Evolutionary conservation across 2,797 vertebrate species (phyloP), one percentile per base, ranked within the genome.

Genomic region (Micromesistius poutassou): DNA sequence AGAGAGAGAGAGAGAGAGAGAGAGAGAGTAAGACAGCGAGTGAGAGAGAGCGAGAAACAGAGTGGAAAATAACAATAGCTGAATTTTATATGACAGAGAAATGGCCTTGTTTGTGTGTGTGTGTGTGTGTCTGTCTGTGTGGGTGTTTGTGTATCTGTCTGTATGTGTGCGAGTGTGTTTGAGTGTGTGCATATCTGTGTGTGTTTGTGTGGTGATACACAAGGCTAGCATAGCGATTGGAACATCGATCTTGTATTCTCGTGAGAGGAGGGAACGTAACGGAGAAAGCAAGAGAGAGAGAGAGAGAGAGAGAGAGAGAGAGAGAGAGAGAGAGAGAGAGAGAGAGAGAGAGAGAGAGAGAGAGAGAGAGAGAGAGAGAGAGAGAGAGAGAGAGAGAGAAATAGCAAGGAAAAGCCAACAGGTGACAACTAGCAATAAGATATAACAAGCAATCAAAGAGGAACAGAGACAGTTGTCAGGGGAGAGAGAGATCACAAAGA

Each of bases 61-160:
- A 88, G 62, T 1, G 62, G 86, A 90, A 84, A 88, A 81, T 87
- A 88, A 90, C 90, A 91, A 90, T 91, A 86, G 89, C 88, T 79
- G 85, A 84, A 84, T 89, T 87, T 89, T 87, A 88, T 85, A 89
- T 71, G 84, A 89, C 55, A n/a, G 82, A 74, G 83, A 91, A 90
- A 90, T 80, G 42, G 78, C 0, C 31, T 30, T 71, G 31, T 71
- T 13, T 71, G 28, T 71, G 36, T 9, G 66, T 82, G 87, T 55
- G 33, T 75, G 81, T 55, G 30, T 30, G 74, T 46, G 66, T 42
- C 50, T 66, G 74, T 36, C 31, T 28, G 28, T 68, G 25, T 68
- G 66, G 25, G 40, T 8, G 66, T 82, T 86, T 70, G 28, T 10
- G 36, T 8, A 40, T 82, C 86, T 50, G 72, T 76, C 80, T 50